These are phyloP conservation scores for Metacarcinus magister DNA, from an alignment of 2,888 invertebrate species.

Conservation along the genomic window DNA sequence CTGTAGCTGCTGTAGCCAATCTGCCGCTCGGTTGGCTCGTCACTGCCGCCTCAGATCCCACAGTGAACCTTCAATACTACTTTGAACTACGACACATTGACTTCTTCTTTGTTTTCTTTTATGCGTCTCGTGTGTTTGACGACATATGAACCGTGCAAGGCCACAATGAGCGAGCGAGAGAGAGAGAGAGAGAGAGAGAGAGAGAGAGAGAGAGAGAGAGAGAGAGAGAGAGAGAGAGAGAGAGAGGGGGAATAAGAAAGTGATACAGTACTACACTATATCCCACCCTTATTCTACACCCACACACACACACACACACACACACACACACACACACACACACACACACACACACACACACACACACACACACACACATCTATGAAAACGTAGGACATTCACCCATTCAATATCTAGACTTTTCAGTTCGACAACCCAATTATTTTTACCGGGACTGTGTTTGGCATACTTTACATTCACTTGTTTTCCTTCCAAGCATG, in stretches of 20 bases:
- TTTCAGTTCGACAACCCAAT: too few species aligned
- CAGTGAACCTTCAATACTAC: not conserved
- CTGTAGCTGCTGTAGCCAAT: not conserved
- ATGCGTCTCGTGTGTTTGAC: not conserved
- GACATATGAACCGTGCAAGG: not conserved
- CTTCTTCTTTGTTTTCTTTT: not conserved
- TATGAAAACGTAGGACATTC: too few species aligned
- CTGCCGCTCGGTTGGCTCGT: not conserved
- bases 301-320: too few species aligned
- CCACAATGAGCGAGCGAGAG: not conserved
- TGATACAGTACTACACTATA: too few species aligned
- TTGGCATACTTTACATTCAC: too few species aligned
- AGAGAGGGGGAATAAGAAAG: constrained; percentile 17
- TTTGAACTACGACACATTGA: not conserved
- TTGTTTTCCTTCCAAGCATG: too few species aligned
- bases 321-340: too few species aligned
- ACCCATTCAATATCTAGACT: too few species aligned
- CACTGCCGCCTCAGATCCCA: not conserved
- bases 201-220: constrained; percentile 57
- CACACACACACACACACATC: too few species aligned
- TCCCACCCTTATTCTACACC: too few species aligned
- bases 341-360: too few species aligned
- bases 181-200: constrained; percentile 48
- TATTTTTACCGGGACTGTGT: too few species aligned
- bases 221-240: constrained; percentile 59